Conservation (phyloP, 2,797 vertebrate species). For the Melanotaenia pygmaea region DNA sequence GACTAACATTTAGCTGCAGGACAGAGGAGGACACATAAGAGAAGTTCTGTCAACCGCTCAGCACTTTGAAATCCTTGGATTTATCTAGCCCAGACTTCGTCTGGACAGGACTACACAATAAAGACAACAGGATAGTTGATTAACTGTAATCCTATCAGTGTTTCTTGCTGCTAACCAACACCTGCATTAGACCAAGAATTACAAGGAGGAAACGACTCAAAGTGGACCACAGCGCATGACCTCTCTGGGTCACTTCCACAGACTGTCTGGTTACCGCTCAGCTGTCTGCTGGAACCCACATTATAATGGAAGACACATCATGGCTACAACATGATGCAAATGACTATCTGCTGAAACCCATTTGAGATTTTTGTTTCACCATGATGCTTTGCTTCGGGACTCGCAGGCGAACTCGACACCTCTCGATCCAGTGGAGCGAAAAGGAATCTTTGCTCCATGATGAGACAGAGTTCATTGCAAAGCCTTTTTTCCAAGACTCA, state of each 20-base stretch:
- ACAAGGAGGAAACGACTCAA: constrained; percentile 52
- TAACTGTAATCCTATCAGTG: constrained; percentile 72
- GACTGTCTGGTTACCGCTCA: background rate
- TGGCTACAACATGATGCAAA: background rate
- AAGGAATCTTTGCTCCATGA: constrained; percentile 67
- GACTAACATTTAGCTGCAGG: constrained; percentile 50
- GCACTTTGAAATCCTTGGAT: constrained; percentile 54
- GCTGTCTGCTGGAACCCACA: constrained; percentile 47
- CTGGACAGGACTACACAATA: constrained; percentile 39
- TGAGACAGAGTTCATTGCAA: constrained; percentile 61
- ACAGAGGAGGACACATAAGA: constrained; percentile 57
- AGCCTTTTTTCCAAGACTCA: constrained; percentile 68
- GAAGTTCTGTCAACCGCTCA: constrained; percentile 66
- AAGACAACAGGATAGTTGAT: constrained; percentile 70
- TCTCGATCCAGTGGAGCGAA: constrained; percentile 61
- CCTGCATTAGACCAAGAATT: constrained; percentile 60
- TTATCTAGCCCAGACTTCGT: constrained; percentile 43
- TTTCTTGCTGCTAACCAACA: constrained; percentile 57
- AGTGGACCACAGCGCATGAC: constrained; percentile 45
- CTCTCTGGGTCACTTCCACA: constrained; percentile 29
- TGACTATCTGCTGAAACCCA: constrained; percentile 5
- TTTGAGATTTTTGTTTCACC: constrained; percentile 24
- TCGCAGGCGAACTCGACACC: constrained; percentile 57
- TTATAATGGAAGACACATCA: constrained; percentile 28
- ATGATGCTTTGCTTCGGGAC: constrained; percentile 81